phyloP scores from a whole-genome alignment of 2,888 invertebrate genomes.

The Nectonema munidae region DNA sequence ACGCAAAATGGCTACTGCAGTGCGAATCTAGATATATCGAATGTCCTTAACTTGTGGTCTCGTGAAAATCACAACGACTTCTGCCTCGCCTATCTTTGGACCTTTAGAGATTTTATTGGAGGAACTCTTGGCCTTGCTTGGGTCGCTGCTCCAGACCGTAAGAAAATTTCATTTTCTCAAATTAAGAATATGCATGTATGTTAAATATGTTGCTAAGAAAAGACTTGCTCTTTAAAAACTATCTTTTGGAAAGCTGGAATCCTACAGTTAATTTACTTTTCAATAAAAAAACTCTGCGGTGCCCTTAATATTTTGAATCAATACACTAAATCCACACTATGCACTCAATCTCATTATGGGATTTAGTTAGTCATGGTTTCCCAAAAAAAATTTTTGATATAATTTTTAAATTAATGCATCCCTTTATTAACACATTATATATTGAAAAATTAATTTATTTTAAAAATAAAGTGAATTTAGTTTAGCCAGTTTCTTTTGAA shows the following conservation, averaged over 20 bases:
- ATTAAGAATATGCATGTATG: too few species aligned
- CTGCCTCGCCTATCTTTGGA: constrained; percentile 96
- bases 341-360: too few species aligned
- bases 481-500: neutral
- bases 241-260: too few species aligned
- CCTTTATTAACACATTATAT: neutral
- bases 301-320: too few species aligned
- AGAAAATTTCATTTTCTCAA: too few species aligned
- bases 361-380: too few species aligned
- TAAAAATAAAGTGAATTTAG: constrained; percentile 10
- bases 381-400: too few species aligned
- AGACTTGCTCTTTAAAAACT: neutral
- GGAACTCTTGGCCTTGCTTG: constrained; percentile 91
- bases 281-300: too few species aligned
- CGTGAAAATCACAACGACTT: constrained; percentile 84
- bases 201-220: neutral
- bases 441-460: constrained; percentile 6
- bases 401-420: too few species aligned
- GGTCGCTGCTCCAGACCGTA: constrained; percentile 66
- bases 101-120: constrained; percentile 76
- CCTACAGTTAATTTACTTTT: too few species aligned
- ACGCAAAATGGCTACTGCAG: constrained; percentile 41
- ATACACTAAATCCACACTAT: too few species aligned
- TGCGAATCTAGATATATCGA: constrained; percentile 89
- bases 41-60: constrained; percentile 86